Evolutionary conservation across 2,888 invertebrate species (phyloP), one percentile per base, ranked within the genome.

Genomic region (Eupithecia dodoneata): DNA sequence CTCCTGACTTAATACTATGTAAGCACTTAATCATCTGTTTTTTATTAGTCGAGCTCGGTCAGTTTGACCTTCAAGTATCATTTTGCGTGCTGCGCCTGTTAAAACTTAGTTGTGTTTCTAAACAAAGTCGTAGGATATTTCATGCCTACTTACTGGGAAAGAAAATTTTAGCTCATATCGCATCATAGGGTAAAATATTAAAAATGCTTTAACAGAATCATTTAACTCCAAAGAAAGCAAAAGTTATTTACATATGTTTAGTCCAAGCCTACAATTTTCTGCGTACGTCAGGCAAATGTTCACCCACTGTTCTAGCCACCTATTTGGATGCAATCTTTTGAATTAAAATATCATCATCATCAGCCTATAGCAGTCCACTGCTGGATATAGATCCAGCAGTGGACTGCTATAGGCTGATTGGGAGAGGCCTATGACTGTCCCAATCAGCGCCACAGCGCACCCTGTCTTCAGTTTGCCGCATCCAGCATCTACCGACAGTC

Each of bases 1-100:
- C 75, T 73, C 42, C 75, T 74, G 76, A 74, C 72, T 74, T 74
- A 76, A 78, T 73, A 78, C 76, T 49, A 76, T 78, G 78, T 78
- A 72, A 76, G 71, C 72, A 74, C 76, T 78, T 73, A 76, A 78
- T 78, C 78, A 78, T 73, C 30, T 30, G 49, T 73, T 73, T 75
- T 75, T 78, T 78, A 70, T 72, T 73, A 71, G 4, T 63, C 63
- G 30, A 42, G 59, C 69, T 72, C n/a, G 67, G 30, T 69, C 74
- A 49, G 71, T 76, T 71, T 74, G 63, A 71, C 42, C 72, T 75
- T 71, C 71, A 75, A n/a, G 47, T 63, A 63, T 63, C 10, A 63
- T 63, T 63, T 63, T 63, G 63, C 63, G 30, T 63, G 63, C 12
- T 63, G 63, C 3, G 63, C 30, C 63, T 63, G 1, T 9, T 63